Evolutionary conservation across 1,140 invertebrate genomes (phyloP).

Genomic region (Augochlora pura): DNA sequence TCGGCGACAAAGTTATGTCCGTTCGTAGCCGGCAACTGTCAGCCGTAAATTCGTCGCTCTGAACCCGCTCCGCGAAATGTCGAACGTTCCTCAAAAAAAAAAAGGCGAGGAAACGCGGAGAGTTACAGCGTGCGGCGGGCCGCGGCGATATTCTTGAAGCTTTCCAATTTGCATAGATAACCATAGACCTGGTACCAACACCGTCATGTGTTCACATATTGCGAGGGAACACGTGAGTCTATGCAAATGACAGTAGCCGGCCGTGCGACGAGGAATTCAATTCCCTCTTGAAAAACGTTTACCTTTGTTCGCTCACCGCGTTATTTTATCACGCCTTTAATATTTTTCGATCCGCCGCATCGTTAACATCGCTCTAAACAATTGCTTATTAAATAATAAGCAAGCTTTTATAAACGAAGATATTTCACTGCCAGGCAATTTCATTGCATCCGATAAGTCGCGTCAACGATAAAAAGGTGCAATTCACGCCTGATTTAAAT

Average conservation of each 20-base stretch:
- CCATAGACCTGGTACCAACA: constrained; percentile 43
- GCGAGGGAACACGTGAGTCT: constrained; percentile 54
- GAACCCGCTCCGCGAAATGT: background rate
- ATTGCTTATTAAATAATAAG: no score
- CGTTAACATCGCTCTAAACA: no score
- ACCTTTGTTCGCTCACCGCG: no score
- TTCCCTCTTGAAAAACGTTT: background rate
- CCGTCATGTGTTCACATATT: constrained; percentile 51
- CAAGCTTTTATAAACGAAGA: no score
- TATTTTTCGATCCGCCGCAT: no score
- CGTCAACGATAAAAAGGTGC: no score
- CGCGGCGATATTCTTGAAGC: constrained; percentile 42
- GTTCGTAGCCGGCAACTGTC: background rate
- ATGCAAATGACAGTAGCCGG: constrained; percentile 55
- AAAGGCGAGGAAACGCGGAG: constrained; percentile 4
- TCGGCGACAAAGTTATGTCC: no score
- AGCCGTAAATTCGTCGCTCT: background rate
- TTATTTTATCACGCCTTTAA: background rate
- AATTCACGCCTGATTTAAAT: no score
- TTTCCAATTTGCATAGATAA: constrained; percentile 66
- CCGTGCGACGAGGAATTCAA: constrained; percentile 4
- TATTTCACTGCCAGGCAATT: no score
- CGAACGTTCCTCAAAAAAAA: constrained; percentile 9
- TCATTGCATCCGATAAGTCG: no score
- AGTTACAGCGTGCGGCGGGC: constrained; percentile 7